Evolutionary conservation across 2,888 invertebrate genomes (phyloP).

Genomic region (Eupithecia insigniata): DNA sequence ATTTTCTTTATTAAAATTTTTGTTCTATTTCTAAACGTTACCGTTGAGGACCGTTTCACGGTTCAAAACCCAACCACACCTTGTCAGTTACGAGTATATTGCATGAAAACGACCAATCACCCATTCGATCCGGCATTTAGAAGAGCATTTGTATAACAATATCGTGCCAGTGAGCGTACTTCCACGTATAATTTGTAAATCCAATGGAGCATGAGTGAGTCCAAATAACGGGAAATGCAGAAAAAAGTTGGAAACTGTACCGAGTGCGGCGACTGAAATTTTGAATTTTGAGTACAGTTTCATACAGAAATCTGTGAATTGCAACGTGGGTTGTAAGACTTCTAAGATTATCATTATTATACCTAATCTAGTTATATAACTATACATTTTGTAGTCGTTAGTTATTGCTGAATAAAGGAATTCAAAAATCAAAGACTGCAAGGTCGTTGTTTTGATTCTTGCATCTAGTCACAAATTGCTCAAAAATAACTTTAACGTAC

Average conservation of each 20-base stretch:
- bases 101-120: slow-evolving; percentile 26
- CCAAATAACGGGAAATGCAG: slow-evolving; percentile 35
- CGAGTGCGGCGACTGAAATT: slow-evolving; percentile 7
- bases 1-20: too few species aligned
- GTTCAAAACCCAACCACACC: slow-evolving; percentile 15
- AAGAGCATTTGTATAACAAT: slow-evolving; percentile 55
- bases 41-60: neutral
- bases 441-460: slow-evolving; percentile 25
- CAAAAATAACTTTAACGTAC: too few species aligned
- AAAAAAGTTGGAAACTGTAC: slow-evolving; percentile 25
- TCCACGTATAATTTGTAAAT: slow-evolving; percentile 56
- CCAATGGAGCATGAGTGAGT: slow-evolving; percentile 47
- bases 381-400: too few species aligned
- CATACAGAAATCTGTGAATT: too few species aligned
- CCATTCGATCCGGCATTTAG: slow-evolving; percentile 47
- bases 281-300: too few species aligned
- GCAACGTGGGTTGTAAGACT: too few species aligned
- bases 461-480: too few species aligned
- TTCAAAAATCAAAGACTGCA: too few species aligned
- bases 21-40: neutral
- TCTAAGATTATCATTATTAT: too few species aligned
- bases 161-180: slow-evolving; percentile 53
- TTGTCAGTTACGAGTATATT: slow-evolving; percentile 16
- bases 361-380: too few species aligned
- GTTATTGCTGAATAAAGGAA: too few species aligned